phyloP scores from a whole-genome alignment of 2,113 vertebrate genomes.

The Barbus barbus region DNA sequence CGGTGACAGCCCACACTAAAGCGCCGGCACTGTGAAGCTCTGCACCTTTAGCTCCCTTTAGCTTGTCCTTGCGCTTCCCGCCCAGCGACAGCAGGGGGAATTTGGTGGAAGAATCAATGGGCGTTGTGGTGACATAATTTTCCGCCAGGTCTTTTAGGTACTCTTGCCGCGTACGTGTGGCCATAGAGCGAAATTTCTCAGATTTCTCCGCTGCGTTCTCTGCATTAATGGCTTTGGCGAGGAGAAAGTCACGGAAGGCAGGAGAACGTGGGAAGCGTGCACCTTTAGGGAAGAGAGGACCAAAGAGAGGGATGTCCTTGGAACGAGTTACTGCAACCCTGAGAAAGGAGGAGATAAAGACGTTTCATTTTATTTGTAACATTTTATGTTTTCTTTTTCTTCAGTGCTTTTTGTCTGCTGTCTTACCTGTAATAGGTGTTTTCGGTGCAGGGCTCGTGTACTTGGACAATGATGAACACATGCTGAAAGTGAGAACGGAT shows the following conservation, averaged over 20 bases:
- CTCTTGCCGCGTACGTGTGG: constrained; percentile 87
- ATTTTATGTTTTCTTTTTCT: background rate
- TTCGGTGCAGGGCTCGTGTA: constrained; percentile 77
- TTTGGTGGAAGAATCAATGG: constrained; percentile 87
- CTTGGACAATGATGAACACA: constrained; percentile 86
- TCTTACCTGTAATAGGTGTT: constrained; percentile 85
- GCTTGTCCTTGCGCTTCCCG: constrained; percentile 81
- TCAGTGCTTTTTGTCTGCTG: background rate
- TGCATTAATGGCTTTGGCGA: constrained; percentile 88
- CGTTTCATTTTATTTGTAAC: background rate
- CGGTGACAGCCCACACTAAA: constrained; percentile 84
- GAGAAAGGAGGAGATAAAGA: constrained; percentile 32
- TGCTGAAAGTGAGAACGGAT: constrained; percentile 93
- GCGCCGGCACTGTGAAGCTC: constrained; percentile 87
- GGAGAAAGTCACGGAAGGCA: constrained; percentile 85
- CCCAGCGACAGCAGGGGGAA: constrained; percentile 85
- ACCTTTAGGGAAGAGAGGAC: constrained; percentile 81
- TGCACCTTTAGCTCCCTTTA: constrained; percentile 76
- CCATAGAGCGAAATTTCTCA: constrained; percentile 91
- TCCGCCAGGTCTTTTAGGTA: constrained; percentile 89
- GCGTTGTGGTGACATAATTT: constrained; percentile 87
- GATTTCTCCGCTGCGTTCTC: constrained; percentile 88
- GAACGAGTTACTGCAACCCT: constrained; percentile 90
- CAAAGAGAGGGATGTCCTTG: constrained; percentile 89
- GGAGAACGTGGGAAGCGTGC: constrained; percentile 79